Conservation (phyloP, 2,797 vertebrate species). For the Thaleichthys pacificus region DNA sequence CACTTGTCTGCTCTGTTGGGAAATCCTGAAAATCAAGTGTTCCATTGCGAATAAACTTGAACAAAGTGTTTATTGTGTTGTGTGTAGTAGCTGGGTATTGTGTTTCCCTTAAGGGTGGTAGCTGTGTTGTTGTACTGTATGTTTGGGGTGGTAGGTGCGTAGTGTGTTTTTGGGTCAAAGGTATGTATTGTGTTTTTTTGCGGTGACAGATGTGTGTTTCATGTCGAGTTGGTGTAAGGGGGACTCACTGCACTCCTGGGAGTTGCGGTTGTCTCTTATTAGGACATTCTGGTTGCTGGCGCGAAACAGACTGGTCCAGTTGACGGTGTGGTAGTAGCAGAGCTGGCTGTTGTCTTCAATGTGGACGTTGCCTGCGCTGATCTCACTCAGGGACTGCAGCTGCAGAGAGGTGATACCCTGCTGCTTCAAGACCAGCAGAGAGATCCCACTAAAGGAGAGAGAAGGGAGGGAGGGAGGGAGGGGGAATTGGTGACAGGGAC, state of each 20-base stretch:
- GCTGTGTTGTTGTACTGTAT: not conserved
- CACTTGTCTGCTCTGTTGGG: no score
- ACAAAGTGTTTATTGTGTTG: not conserved
- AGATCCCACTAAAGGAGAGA: slow-evolving; percentile 83
- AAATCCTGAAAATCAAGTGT: no score
- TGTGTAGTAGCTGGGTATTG: no score
- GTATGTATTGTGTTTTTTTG: not conserved
- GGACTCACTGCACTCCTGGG: slow-evolving; percentile 91
- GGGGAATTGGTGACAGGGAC: slow-evolving; percentile 15
- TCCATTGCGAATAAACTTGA: not conserved
- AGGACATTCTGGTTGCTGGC: slow-evolving; percentile 85
- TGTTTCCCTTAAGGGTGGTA: no score
- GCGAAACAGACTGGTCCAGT: slow-evolving; percentile 93
- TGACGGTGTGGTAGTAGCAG: slow-evolving; percentile 95
- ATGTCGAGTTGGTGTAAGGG: no score
- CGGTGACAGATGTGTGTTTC: no score
- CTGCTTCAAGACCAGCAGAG: slow-evolving; percentile 94
- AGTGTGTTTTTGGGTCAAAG: no score
- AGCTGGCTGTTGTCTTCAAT: slow-evolving; percentile 94
- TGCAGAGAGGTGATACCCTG: slow-evolving; percentile 92
- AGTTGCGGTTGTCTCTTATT: slow-evolving; percentile 87
- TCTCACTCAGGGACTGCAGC: slow-evolving; percentile 91
- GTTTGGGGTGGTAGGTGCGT: no score
- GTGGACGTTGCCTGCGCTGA: slow-evolving; percentile 96
- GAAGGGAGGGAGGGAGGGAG: not conserved